These are phyloP conservation scores for Macrophya alboannulata DNA, from an alignment of 2,888 invertebrate species.

Conservation along the genomic window DNA sequence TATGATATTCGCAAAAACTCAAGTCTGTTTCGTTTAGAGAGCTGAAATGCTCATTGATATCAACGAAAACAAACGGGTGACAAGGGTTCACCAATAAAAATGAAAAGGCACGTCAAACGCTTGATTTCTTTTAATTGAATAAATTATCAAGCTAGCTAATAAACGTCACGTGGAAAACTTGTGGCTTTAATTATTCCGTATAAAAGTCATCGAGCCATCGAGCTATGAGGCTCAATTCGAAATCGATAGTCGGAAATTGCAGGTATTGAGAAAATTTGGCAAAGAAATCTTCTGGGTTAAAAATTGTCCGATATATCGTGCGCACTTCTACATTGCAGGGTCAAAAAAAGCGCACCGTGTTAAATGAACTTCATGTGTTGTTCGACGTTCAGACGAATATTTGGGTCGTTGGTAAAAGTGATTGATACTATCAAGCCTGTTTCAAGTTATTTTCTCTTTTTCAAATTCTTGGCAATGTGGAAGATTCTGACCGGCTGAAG, in stretches of 20 bases:
- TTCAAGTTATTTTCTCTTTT: constrained; percentile 36
- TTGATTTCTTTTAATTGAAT: background rate
- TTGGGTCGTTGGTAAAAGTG: constrained; percentile 29
- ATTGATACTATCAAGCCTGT: constrained; percentile 21
- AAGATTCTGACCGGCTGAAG: background rate
- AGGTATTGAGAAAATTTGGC: background rate
- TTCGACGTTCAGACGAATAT: background rate
- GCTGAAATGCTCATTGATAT: constrained; percentile 9
- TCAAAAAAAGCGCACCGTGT: background rate
- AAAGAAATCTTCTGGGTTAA: background rate
- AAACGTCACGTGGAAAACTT: background rate
- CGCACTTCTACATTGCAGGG: background rate
- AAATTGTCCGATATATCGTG: background rate
- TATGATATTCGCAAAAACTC: constrained; percentile 18
- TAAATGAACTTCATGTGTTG: background rate
- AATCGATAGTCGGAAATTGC: background rate
- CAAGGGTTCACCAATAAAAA: background rate
- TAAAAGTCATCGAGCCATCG: background rate
- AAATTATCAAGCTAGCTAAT: background rate
- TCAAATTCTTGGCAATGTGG: constrained; percentile 9
- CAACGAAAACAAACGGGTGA: background rate
- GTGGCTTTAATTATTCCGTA: background rate
- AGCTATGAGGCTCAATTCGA: background rate
- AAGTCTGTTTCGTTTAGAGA: constrained; percentile 20
- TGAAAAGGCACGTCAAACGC: background rate